phyloP scores from a whole-genome alignment of 2,797 vertebrate species.

The Acanthornis magna region DNA sequence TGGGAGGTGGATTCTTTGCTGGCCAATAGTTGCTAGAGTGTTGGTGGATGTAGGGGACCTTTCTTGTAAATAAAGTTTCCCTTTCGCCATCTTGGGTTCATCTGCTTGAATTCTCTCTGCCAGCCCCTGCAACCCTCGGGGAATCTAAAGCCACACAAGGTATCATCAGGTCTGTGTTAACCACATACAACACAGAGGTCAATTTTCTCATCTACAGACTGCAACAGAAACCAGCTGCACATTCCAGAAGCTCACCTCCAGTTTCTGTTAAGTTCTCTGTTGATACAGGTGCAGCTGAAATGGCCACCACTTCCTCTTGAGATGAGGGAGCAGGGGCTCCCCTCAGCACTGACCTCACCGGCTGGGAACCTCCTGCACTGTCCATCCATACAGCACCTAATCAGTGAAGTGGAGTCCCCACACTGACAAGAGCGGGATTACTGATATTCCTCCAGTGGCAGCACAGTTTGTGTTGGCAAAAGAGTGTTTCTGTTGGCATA shows the following conservation, averaged over 20 bases:
- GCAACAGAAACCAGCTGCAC: neutral
- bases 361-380: neutral
- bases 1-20: no score
- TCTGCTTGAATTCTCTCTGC: no score
- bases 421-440: neutral
- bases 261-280: neutral
- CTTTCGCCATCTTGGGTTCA: no score
- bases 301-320: neutral
- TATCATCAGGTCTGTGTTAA: neutral
- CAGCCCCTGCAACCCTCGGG: no score
- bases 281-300: slow-evolving; percentile 20
- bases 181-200: rapidly evolving
- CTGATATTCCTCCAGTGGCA: neutral
- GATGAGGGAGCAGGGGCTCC: neutral
- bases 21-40: no score
- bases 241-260: neutral
- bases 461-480: slow-evolving; percentile 2
- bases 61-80: no score
- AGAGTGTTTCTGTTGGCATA: slow-evolving; percentile 49
- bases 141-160: no score
- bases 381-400: neutral
- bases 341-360: neutral
- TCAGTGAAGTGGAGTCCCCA: neutral
- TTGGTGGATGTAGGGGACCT: no score
- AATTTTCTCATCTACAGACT: neutral